A percentile compares a stretch with the other conserved stretches of the same genome.
Evolutionary conservation across 2,888 invertebrate genomes (phyloP).

Genomic region (Ecliptopera silaceata): DNA sequence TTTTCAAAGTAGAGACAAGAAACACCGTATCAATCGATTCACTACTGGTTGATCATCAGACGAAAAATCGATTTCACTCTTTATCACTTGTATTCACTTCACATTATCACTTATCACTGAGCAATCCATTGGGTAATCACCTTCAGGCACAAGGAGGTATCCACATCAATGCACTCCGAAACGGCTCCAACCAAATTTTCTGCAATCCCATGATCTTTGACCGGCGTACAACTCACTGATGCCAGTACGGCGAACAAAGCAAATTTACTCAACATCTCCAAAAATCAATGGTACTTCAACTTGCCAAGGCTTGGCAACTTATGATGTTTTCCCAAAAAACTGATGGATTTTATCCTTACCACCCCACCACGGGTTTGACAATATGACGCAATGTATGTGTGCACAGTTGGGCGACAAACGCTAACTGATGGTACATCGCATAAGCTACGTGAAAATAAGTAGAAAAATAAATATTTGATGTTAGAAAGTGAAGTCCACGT

Average conservation of each 20-base stretch:
- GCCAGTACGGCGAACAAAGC: constrained; percentile 68
- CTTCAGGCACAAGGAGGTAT: constrained; percentile 85
- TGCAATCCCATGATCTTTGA: constrained; percentile 67
- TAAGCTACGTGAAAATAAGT: constrained; percentile 72
- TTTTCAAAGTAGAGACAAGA: no score
- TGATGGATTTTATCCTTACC: constrained; percentile 77
- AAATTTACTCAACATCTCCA: constrained; percentile 68
- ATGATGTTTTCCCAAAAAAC: constrained; percentile 76
- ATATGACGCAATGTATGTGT: constrained; percentile 69
- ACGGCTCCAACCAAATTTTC: constrained; percentile 75
- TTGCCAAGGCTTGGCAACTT: constrained; percentile 67
- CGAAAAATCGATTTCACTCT: not conserved
- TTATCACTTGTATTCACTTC: constrained; percentile 41
- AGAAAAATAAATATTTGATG: constrained; percentile 80
- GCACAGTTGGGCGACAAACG: constrained; percentile 63
- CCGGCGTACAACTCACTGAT: constrained; percentile 64
- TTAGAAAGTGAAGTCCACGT: constrained; percentile 79
- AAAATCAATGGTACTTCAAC: constrained; percentile 54
- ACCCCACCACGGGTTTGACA: constrained; percentile 68
- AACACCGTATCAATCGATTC: not conserved
- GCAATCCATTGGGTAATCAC: constrained; percentile 66
- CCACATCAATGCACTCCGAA: constrained; percentile 83
- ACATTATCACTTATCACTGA: constrained; percentile 43
- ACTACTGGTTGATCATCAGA: not conserved
- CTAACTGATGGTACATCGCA: constrained; percentile 63